These are phyloP conservation scores for Stegodyphus dumicola DNA, from an alignment of 1,140 invertebrate species.

Conservation along the genomic window DNA sequence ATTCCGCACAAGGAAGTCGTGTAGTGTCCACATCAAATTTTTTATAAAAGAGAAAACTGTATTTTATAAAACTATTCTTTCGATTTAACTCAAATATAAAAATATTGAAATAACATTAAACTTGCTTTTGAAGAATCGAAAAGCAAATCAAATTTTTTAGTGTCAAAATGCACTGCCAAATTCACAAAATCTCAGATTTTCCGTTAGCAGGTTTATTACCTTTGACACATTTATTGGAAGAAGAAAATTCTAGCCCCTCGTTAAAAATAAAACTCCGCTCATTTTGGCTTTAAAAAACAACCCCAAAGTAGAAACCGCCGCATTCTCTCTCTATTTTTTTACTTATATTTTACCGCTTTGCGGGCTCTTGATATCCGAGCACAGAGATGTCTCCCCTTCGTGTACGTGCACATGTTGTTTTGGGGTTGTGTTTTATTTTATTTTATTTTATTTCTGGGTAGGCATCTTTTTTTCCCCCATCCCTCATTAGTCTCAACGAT, in stretches of 20 bases:
- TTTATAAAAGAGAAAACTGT: too few relatives aligned
- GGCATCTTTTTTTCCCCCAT: neutral
- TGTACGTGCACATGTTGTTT: neutral
- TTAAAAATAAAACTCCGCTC: conserved; percentile 3
- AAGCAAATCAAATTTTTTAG: too few relatives aligned
- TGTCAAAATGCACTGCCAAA: too few relatives aligned
- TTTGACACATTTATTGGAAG: conserved; percentile 24
- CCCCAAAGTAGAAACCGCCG: neutral
- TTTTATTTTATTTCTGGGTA: neutral
- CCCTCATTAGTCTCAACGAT: conserved; percentile 31
- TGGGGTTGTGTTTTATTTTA: conserved; percentile 4
- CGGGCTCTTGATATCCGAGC: neutral
- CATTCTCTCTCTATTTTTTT: too few relatives aligned
- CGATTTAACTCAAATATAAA: too few relatives aligned
- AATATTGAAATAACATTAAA: too few relatives aligned
- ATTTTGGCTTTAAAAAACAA: conserved; percentile 17
- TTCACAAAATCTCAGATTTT: conserved; percentile 4
- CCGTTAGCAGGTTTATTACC: conserved; percentile 27
- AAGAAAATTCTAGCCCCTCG: conserved; percentile 14
- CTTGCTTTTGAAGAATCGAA: too few relatives aligned
- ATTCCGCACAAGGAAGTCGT: too few relatives aligned
- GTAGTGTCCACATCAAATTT: too few relatives aligned
- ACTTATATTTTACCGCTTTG: too few relatives aligned
- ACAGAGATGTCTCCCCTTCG: neutral
- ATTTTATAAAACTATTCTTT: too few relatives aligned